These are phyloP conservation scores for Helicoverpa assulta DNA, from an alignment of 2,888 invertebrate species.

Conservation along the genomic window DNA sequence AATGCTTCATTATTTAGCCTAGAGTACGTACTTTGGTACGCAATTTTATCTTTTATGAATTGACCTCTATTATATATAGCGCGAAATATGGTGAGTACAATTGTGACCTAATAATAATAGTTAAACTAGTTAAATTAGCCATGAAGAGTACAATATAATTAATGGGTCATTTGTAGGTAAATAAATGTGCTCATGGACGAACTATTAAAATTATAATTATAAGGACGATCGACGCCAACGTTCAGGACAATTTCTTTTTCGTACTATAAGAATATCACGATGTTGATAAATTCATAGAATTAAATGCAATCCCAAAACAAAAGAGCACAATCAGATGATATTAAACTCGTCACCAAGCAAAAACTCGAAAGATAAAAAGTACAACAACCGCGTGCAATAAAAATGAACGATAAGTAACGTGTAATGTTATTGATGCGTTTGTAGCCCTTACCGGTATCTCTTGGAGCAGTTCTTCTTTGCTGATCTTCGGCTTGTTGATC, in stretches of 20 bases:
- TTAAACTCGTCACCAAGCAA: not conserved
- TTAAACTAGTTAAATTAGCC: not conserved
- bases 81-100: too few species aligned
- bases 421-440: not conserved
- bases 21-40: too few species aligned
- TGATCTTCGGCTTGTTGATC: constrained; percentile 94
- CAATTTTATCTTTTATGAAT: too few species aligned
- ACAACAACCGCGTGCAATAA: constrained; percentile 53
- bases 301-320: not conserved
- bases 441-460: constrained; percentile 91
- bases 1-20: too few species aligned
- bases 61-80: too few species aligned
- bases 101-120: not conserved
- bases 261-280: not conserved
- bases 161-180: not conserved
- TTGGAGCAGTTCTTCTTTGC: constrained; percentile 94
- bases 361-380: constrained; percentile 34
- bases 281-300: not conserved
- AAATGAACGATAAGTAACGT: constrained; percentile 32
- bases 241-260: too few species aligned
- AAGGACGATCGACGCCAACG: not conserved
- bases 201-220: not conserved
- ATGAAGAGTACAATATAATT: not conserved
- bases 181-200: not conserved
- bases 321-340: not conserved